Evolutionary conservation across 2,113 vertebrate species (phyloP).

Genomic region (Perca flavescens): DNA sequence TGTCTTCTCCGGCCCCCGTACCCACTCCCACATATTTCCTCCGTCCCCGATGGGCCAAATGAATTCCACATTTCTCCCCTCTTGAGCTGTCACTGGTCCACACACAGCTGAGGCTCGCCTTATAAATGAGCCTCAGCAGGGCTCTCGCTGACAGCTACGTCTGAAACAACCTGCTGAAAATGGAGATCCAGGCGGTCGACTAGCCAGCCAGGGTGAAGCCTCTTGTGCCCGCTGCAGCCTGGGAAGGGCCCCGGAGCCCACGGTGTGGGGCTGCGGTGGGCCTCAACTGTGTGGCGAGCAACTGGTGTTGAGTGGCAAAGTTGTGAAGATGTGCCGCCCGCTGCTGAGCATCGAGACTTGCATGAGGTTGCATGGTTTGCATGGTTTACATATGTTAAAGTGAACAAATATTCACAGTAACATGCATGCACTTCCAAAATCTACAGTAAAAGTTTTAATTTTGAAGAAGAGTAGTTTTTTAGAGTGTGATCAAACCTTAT

Average conservation of each 20-base stretch:
- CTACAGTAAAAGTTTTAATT: background rate
- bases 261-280: constrained; percentile 31
- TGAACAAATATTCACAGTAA: background rate
- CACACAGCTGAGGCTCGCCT: constrained; percentile 90
- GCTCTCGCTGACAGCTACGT: constrained; percentile 87
- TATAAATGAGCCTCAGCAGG: constrained; percentile 88
- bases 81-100: constrained; percentile 90
- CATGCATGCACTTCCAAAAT: background rate
- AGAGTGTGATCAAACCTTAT: background rate
- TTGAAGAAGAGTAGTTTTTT: background rate
- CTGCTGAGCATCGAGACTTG: background rate
- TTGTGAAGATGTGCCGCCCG: constrained; percentile 27
- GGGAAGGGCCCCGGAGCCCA: constrained; percentile 17
- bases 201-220: constrained; percentile 19
- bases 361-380: background rate
- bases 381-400: background rate
- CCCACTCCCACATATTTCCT: constrained; percentile 54
- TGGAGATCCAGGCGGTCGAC: constrained; percentile 1
- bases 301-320: constrained; percentile 48
- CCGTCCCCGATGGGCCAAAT: constrained; percentile 86
- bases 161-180: constrained; percentile 60
- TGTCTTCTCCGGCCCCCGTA: constrained; percentile 34
- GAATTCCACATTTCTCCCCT: constrained; percentile 92
- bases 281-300: constrained; percentile 24
- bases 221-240: background rate